phyloP scores from a whole-genome alignment of 2,797 vertebrate genomes.

The Eulemur mongoz region DNA sequence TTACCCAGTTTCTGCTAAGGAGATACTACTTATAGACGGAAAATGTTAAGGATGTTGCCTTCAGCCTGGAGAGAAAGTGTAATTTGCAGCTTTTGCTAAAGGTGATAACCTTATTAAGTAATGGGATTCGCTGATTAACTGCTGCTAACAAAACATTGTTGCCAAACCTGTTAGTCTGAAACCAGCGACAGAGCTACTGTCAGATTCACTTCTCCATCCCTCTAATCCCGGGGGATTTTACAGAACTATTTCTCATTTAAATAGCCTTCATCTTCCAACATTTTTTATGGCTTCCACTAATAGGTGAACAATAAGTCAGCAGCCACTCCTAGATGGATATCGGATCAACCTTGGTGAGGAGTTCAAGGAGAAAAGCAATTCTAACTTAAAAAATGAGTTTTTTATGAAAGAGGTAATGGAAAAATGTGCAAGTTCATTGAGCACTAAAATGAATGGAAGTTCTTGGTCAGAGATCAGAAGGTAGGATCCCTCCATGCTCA shows the following conservation, averaged over 20 bases:
- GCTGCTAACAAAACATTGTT: slow-evolving; percentile 85
- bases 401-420: slow-evolving; percentile 62
- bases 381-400: slow-evolving; percentile 77
- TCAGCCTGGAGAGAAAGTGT: slow-evolving; percentile 77
- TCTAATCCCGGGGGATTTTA: slow-evolving; percentile 68
- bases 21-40: slow-evolving; percentile 77
- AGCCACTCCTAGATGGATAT: slow-evolving; percentile 79
- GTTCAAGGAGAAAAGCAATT: slow-evolving; percentile 83
- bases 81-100: slow-evolving; percentile 83
- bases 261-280: slow-evolving; percentile 80
- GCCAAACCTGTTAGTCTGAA: slow-evolving; percentile 81
- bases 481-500: not conserved
- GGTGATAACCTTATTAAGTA: slow-evolving; percentile 86
- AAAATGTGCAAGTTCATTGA: slow-evolving; percentile 54
- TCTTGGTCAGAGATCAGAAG: slow-evolving; percentile 46
- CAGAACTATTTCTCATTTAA: slow-evolving; percentile 83
- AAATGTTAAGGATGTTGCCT: slow-evolving; percentile 81
- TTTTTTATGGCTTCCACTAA: slow-evolving; percentile 83
- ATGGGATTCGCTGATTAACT: slow-evolving; percentile 85
- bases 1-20: slow-evolving; percentile 72
- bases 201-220: slow-evolving; percentile 66
- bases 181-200: slow-evolving; percentile 66
- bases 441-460: slow-evolving; percentile 60
- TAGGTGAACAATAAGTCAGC: slow-evolving; percentile 82
- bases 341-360: slow-evolving; percentile 77